Evolutionary conservation across 2,113 vertebrate genomes (phyloP), one percentile per base, ranked within the genome.

Genomic region (Otus sunia): DNA sequence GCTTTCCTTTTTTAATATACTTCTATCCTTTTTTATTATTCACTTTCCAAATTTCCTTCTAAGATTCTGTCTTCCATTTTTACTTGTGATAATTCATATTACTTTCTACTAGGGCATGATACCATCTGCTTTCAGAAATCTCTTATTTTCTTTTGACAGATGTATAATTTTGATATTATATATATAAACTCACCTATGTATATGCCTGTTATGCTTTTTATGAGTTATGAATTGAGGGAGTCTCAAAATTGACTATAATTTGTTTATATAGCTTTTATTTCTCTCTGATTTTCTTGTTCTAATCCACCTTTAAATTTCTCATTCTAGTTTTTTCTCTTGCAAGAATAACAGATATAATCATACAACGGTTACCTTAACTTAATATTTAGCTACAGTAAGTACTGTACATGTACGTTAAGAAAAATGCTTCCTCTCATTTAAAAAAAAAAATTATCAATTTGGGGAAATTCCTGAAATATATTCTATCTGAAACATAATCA

Each of bases 131-230:
- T 95, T 95, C 39, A 60, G 64, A 96, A 94, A 58, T 94, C 60
- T 16, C 34, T 72, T 72, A 47, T 91, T 94, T 96, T 96, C 78
- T 82, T 92, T 80, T 93, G 92, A 91, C 75, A 91, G 53, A 83
- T 88, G 45, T 72, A 82, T 87, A 30, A 27, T 91, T 87, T 87
- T 78, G 29, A 69, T 49, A 74, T 37, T 5, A 53, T 6, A 72
- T 25, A 80, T 36, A 87, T 45, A 71, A 90, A 86, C n/a, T 43
- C 30, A 75, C 60, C 75, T 79, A 73, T 79, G 52, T 88, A 84
- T 91, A 74, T 92, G 76, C 87, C 91, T 81, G 56, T 87, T 91
- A 96, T 89, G 23, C 20, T 86, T 94, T 90, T 85, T 78, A 55
- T 88, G 59, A 55, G 19, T 84, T 93, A 68, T 68, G 23, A 80